These are phyloP conservation scores for Amiota minor DNA, from an alignment of 2,888 invertebrate species.

Conservation along the genomic window DNA sequence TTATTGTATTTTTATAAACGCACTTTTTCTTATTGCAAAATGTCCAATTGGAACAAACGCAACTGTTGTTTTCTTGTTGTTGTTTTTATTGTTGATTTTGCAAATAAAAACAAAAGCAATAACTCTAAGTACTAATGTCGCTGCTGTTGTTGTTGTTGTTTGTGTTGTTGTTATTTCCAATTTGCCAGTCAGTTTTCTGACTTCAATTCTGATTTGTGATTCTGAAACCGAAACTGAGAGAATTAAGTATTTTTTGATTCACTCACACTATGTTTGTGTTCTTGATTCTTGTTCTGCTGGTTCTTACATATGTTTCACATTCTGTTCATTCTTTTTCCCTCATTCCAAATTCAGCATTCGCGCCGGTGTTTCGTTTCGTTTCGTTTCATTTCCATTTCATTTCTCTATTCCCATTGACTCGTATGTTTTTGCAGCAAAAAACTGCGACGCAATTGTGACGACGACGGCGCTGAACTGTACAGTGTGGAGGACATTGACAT, in stretches of 20 bases:
- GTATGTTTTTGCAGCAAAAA: slow-evolving; percentile 44
- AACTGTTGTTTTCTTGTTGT: neutral
- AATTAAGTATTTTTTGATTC: neutral
- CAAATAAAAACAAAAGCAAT: neutral
- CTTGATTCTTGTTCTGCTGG: no score
- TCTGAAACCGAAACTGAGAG: no score
- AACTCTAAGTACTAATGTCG: neutral
- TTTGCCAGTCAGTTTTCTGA: neutral
- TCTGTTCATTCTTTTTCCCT: neutral
- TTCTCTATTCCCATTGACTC: neutral
- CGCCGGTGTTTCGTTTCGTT: neutral
- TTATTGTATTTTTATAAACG: neutral
- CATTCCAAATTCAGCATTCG: neutral
- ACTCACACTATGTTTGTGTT: no score
- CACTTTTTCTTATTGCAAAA: neutral
- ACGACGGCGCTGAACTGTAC: slow-evolving; percentile 58
- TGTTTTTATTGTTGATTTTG: neutral
- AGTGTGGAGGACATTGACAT: slow-evolving; percentile 71
- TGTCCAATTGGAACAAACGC: slow-evolving; percentile 5
- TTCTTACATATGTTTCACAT: slow-evolving; percentile 10
- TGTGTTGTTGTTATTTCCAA: neutral
- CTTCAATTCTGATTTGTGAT: neutral
- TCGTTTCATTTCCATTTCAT: neutral
- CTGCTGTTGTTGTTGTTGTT: neutral
- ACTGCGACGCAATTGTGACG: slow-evolving; percentile 64